A percentile compares a stretch with the other conserved stretches of the same genome.
Evolutionary conservation across 2,888 invertebrate genomes (phyloP).

Genomic region (Heliconius cydno): DNA sequence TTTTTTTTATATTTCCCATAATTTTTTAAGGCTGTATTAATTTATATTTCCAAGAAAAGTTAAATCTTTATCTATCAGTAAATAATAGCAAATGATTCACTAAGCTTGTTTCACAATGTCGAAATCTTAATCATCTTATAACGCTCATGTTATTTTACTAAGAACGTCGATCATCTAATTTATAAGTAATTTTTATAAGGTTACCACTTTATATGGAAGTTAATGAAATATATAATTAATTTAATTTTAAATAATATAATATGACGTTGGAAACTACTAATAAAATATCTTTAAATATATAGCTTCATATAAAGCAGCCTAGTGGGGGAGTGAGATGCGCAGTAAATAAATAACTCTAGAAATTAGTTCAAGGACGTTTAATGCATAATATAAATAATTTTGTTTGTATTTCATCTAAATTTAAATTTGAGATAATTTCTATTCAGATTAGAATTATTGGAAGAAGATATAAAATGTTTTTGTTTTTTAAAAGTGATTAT

Average conservation of each 20-base stretch:
- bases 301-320: conserved; percentile 1
- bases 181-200: conserved; percentile 23
- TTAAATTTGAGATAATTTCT: conserved; percentile 30
- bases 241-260: conserved; percentile 10
- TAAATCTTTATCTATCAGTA: no score
- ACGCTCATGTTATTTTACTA: not conserved
- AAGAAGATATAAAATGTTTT: not conserved
- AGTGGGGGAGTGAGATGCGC: not conserved
- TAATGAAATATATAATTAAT: conserved; percentile 21
- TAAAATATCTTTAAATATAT: not conserved
- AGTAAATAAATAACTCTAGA: conserved; percentile 7
- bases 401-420: conserved; percentile 29
- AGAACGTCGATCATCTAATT: conserved; percentile 14
- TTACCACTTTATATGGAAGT: conserved; percentile 3
- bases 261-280: conserved; percentile 14
- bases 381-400: conserved; percentile 25
- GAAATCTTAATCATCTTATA: not conserved
- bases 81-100: not conserved
- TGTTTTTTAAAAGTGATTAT: not conserved
- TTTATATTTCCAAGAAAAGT: no score
- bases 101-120: not conserved
- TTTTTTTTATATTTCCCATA: no score
- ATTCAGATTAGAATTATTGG: conserved; percentile 26
- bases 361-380: conserved; percentile 35
- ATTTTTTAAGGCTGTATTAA: no score